These are phyloP conservation scores for Dromiciops gliroides DNA, from an alignment of 2,113 vertebrate species.

Conservation along the genomic window DNA sequence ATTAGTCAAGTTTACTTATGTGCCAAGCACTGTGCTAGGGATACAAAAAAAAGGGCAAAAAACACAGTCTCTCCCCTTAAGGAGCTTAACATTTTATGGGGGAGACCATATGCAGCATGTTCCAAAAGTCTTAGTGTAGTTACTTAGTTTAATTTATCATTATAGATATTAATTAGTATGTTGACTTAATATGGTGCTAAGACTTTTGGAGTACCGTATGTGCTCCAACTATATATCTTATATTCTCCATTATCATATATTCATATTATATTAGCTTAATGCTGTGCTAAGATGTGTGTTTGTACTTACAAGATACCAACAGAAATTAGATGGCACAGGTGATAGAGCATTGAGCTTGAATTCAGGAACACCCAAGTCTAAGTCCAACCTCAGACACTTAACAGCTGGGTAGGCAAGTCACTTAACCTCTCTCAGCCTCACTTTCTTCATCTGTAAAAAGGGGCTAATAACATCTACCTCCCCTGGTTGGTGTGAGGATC, in stretches of 20 bases:
- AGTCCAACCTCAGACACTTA: too few relatives aligned
- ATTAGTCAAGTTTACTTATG: conserved; percentile 4
- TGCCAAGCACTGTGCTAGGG: not conserved
- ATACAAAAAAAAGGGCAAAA: not conserved
- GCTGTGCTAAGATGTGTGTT: too few relatives aligned
- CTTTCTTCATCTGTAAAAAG: too few relatives aligned
- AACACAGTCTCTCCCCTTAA: not conserved
- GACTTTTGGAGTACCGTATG: not conserved
- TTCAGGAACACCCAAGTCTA: too few relatives aligned
- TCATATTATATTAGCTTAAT: not conserved
- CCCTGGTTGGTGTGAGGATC: not conserved
- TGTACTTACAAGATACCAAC: too few relatives aligned
- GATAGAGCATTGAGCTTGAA: too few relatives aligned
- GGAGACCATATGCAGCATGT: not conserved
- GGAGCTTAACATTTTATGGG: not conserved
- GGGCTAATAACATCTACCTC: too few relatives aligned
- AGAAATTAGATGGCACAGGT: too few relatives aligned
- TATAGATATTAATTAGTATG: not conserved
- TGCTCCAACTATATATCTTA: not conserved
- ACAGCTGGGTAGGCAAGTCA: too few relatives aligned
- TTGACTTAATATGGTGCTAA: not conserved
- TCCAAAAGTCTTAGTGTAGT: not conserved
- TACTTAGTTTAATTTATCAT: not conserved
- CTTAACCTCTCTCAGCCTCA: too few relatives aligned
- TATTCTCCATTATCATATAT: not conserved